Conservation (phyloP, 2,113 vertebrate genomes). For the Daubentonia madagascariensis region DNA sequence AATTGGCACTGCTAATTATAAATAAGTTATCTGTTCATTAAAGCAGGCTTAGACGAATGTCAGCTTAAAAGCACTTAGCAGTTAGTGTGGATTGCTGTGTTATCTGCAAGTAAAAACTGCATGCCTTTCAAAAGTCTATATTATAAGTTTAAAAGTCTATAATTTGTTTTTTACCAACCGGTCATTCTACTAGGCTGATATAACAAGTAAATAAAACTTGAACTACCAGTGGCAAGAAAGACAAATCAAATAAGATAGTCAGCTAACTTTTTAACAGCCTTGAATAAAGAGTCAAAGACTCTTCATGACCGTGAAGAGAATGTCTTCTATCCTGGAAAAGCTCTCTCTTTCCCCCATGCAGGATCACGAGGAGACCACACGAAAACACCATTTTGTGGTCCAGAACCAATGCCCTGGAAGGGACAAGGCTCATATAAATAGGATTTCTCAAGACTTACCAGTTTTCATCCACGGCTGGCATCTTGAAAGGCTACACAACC, state of each 20-base stretch:
- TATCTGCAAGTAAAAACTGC: slow-evolving; percentile 51
- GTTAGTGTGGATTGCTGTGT: slow-evolving; percentile 41
- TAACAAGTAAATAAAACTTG: slow-evolving; percentile 44
- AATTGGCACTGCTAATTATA: slow-evolving; percentile 78
- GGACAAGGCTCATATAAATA: not conserved
- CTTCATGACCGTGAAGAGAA: too few species aligned
- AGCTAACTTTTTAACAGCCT: not conserved
- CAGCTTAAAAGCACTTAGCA: slow-evolving; percentile 69
- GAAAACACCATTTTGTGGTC: not conserved
- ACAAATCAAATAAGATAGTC: not conserved
- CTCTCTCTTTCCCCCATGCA: not conserved
- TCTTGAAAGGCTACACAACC: not conserved
- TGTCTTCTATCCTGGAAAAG: not conserved
- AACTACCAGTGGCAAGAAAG: not conserved
- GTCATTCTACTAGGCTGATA: slow-evolving; percentile 14
- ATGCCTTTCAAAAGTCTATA: slow-evolving; percentile 49
- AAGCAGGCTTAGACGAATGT: slow-evolving; percentile 63
- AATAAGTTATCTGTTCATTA: slow-evolving; percentile 79
- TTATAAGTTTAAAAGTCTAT: slow-evolving; percentile 16
- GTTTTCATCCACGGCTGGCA: not conserved
- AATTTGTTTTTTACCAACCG: slow-evolving; percentile 55
- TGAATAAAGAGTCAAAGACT: slow-evolving; percentile 1
- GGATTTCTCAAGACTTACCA: not conserved
- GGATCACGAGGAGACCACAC: not conserved
- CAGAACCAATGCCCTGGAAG: not conserved